Evolutionary conservation across 2,113 vertebrate genomes (phyloP), one percentile per base, ranked within the genome.

Genomic region (Leptocoma aspasia): DNA sequence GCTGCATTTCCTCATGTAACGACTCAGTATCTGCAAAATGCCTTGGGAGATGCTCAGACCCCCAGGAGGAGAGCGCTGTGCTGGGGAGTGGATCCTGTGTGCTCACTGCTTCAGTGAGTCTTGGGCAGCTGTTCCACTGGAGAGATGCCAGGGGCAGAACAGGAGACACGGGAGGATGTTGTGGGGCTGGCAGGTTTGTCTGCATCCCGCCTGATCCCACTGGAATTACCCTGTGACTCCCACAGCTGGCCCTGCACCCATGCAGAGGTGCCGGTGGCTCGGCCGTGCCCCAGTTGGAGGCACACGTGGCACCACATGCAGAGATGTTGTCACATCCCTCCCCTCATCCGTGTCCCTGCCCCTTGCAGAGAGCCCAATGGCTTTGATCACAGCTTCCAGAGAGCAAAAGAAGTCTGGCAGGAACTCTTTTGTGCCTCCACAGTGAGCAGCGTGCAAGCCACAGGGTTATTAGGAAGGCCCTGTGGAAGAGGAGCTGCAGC

Each of bases 401-500:
- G 72, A 56, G 69, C 59, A 76, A 23, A 35, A 49, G 37, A 50
- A 28, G 33, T 70, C 60, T 31, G 80, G 47, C 45, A 54, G 70
- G 54, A 86, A 3, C 60, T 77, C 57, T 54, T 42, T 17, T 69
- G 42, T 77, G 89, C 30, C 45, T 78, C 20, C n/a, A 3, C 1
- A 4, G 71, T 0, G 13, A 85, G 44, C 80, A 47, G 69, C 0
- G 1, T 63, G 26, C 52, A 10, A 89, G 65, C 42, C 7, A 10
- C 89, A 49, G 84, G 82, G 65, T 52, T 69, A 13, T 76, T 54
- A 14, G 27, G 37, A 24, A 57, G 26, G 59, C 3, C 4, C 35
- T 0, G 35, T 57, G 89, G 90, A 86, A 92, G 47, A 89, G 95
- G 61, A 94, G 87, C 93, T 84, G 70, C 82, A 86, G 92, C 93